Evolutionary conservation across 2,888 invertebrate genomes (phyloP).

Genomic region (Drepana falcataria): DNA sequence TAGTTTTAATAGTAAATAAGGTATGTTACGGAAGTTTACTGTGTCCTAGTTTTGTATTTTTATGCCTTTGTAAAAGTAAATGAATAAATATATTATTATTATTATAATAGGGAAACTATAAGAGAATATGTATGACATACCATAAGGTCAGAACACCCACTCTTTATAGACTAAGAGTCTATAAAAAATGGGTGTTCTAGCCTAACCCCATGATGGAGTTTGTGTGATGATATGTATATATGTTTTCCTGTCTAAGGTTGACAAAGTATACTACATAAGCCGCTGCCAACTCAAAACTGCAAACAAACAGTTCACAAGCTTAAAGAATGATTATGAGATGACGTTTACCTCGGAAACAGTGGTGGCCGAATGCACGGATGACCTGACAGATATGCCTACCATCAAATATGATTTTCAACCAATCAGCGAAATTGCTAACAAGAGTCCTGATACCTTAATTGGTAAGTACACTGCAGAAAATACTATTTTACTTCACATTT

Average conservation of each 20-base stretch:
- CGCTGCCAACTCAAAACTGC: slow-evolving; percentile 93
- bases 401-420: slow-evolving; percentile 87
- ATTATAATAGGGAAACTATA: no score
- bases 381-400: slow-evolving; percentile 82
- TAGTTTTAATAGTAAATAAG: no score
- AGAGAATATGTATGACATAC: no score
- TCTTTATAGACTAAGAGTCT: no score
- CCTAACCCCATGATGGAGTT: no score
- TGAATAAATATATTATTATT: no score
- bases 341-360: slow-evolving; percentile 88
- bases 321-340: slow-evolving; percentile 98
- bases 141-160: no score
- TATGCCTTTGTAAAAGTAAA: no score
- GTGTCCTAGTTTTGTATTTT: no score
- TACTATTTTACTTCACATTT: neutral
- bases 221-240: no score
- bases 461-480: slow-evolving; percentile 73
- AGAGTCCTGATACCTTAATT: slow-evolving; percentile 82
- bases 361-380: slow-evolving; percentile 78
- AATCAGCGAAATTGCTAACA: slow-evolving; percentile 84
- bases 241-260: slow-evolving; percentile 67
- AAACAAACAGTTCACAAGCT: slow-evolving; percentile 90
- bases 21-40: no score
- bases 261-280: slow-evolving; percentile 92
- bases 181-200: no score